These are phyloP conservation scores for Anorthoa munda DNA, from an alignment of 2,888 invertebrate genomes.

Conservation along the genomic window DNA sequence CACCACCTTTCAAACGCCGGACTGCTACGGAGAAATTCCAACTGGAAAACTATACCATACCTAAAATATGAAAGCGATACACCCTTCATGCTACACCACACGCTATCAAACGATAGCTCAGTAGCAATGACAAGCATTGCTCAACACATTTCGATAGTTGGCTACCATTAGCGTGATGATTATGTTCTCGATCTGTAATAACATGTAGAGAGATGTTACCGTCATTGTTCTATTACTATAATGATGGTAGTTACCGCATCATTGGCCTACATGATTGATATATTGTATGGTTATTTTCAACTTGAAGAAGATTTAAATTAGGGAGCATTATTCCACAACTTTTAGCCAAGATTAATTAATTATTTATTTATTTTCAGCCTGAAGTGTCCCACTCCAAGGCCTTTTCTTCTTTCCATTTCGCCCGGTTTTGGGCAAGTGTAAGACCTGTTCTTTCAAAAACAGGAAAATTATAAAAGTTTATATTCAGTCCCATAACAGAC, in stretches of 20 bases:
- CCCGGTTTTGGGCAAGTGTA: too few species aligned
- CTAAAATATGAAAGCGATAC: not conserved
- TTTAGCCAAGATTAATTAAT: too few species aligned
- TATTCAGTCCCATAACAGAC: too few species aligned
- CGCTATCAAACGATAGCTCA: slow-evolving; percentile 3
- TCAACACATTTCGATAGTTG: slow-evolving; percentile 37
- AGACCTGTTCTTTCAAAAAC: too few species aligned
- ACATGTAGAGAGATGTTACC: slow-evolving; percentile 45
- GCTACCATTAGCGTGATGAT: slow-evolving; percentile 37
- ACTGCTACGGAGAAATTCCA: too few species aligned
- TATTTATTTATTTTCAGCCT: too few species aligned
- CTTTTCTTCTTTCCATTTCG: too few species aligned
- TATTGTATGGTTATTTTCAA: slow-evolving; percentile 9
- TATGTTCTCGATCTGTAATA: slow-evolving; percentile 42
- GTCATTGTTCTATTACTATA: slow-evolving; percentile 43
- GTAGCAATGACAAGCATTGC: slow-evolving; percentile 28
- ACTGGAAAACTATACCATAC: too few species aligned
- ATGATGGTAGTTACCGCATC: slow-evolving; percentile 37
- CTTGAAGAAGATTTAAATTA: not conserved
- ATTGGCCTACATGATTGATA: slow-evolving; percentile 40
- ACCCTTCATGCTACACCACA: not conserved
- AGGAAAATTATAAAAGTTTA: too few species aligned
- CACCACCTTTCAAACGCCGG: too few species aligned
- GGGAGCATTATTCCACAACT: not conserved
- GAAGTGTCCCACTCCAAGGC: too few species aligned